Evolutionary conservation across 2,888 invertebrate species (phyloP), one percentile per base, ranked within the genome.

Genomic region (Chrysotoxum bicinctum): DNA sequence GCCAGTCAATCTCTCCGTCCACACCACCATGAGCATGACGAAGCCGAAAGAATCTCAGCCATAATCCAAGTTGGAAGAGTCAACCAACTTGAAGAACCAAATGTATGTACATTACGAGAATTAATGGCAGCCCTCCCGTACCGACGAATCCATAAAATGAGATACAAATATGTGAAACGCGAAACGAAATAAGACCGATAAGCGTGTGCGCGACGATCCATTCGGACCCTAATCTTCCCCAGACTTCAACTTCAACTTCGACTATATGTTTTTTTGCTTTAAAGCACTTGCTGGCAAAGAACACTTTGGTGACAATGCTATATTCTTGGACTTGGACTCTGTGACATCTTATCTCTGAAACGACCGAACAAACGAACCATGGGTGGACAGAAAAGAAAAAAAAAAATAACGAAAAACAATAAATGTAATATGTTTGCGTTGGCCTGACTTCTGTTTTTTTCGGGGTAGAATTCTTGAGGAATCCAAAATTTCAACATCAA

Each of bases 341-440:
- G 35, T 32, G 56, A 66, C 79, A 70, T 79, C 79, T 84, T 84
- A 84, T 84, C 83, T 84, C 37, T 32, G 40, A 19, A 26, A 19
- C 45, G n/a, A 26, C 10, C 45, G n/a, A 50, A 50, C 8, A 12
- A 35, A 35, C 21, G 54, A 56, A 68, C 60, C 45, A 73, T 32
- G 16, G 45, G 30, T 64, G 48, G 32, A 66, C 30, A 30, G 16
- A 48, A 2, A 45, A 12, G 32, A 48, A 32, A 48, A 56, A 32
- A 21, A 56, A 30, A 16, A 30, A 56, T 19, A 56, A 2, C 9
- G 4, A 19, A 56, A 56, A 19, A 56, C 48, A 48, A 56, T 19
- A 35, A 45, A 32, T 50, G 66, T 64, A 66, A 50, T n/a, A n/a
- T 66, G 35, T 66, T 66, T 66, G 64, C 64, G 45, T 66, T 66